Percentiles rank a stretch among this genome's conserved stretches.
phyloP scores from a whole-genome alignment of 2,113 vertebrate genomes.

The Nematolebias whitei region DNA sequence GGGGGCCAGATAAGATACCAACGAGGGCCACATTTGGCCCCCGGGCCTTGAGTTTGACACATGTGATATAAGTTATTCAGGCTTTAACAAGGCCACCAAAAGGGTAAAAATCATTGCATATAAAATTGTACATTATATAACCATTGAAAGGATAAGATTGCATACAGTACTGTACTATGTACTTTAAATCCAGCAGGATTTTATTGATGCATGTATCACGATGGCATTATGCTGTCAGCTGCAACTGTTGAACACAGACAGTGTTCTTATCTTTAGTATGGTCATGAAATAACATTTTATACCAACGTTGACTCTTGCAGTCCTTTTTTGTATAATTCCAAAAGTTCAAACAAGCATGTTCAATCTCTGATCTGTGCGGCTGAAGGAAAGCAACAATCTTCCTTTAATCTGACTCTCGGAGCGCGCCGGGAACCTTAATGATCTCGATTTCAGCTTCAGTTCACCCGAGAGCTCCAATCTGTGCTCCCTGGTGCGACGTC shows the following conservation, averaged over 20 bases:
- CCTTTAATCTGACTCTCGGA: no score
- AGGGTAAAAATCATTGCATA: slow-evolving; percentile 10
- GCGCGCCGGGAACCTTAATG: neutral
- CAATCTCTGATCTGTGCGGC: no score
- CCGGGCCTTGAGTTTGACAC: no score
- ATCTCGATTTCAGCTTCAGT: neutral
- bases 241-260: slow-evolving; percentile 22
- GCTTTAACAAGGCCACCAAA: slow-evolving; percentile 5
- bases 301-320: no score
- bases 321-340: no score
- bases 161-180: slow-evolving; percentile 13
- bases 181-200: slow-evolving; percentile 35
- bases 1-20: no score
- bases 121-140: slow-evolving; percentile 42
- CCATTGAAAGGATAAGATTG: slow-evolving; percentile 21
- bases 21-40: no score
- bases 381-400: neutral
- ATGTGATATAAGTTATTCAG: slow-evolving; percentile 21
- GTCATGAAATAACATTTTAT: neutral
- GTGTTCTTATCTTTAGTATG: slow-evolving; percentile 11
- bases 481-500: slow-evolving; percentile 3
- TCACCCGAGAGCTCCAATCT: slow-evolving; percentile 11
- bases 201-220: slow-evolving; percentile 3
- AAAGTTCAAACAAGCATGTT: no score
- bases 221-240: slow-evolving; percentile 8